Conservation (phyloP, 53 echinoderm and acorn worm genomes). For the Holothuria leucospilota region DNA sequence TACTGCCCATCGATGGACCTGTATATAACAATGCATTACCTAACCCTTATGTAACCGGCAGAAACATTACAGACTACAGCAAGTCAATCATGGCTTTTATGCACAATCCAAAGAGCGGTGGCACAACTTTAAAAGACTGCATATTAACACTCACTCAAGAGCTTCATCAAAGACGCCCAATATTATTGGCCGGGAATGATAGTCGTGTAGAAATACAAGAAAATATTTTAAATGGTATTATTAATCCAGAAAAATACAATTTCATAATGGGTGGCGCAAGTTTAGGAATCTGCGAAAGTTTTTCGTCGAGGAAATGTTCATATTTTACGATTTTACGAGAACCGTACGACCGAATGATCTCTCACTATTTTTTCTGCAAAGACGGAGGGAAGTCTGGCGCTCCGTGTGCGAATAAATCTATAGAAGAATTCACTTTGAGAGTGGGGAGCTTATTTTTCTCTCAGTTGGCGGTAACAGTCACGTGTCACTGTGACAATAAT, state of each 20-base stretch:
- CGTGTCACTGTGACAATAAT: not conserved
- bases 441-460: not conserved
- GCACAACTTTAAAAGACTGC: slow-evolving; percentile 26
- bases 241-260: not conserved
- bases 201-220: not conserved
- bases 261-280: slow-evolving; percentile 15
- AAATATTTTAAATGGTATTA: slow-evolving; percentile 2
- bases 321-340: slow-evolving; percentile 91
- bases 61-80: not conserved
- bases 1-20: no score
- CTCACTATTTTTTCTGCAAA: slow-evolving; percentile 84
- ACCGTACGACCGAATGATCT: slow-evolving; percentile 84
- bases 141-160: not conserved
- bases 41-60: slow-evolving; percentile 1
- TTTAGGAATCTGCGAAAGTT: slow-evolving; percentile 12
- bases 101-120: slow-evolving; percentile 41
- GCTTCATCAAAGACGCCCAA: not conserved
- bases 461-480: slow-evolving; percentile 8
- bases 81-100: slow-evolving; percentile 6
- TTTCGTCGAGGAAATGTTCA: slow-evolving; percentile 58
- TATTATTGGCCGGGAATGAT: not conserved
- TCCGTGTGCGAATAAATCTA: not conserved
- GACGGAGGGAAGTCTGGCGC: not conserved
- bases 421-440: slow-evolving; percentile 4
- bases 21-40: not conserved